phyloP scores from a whole-genome alignment of 2,113 vertebrate genomes.

The Chauna torquata region DNA sequence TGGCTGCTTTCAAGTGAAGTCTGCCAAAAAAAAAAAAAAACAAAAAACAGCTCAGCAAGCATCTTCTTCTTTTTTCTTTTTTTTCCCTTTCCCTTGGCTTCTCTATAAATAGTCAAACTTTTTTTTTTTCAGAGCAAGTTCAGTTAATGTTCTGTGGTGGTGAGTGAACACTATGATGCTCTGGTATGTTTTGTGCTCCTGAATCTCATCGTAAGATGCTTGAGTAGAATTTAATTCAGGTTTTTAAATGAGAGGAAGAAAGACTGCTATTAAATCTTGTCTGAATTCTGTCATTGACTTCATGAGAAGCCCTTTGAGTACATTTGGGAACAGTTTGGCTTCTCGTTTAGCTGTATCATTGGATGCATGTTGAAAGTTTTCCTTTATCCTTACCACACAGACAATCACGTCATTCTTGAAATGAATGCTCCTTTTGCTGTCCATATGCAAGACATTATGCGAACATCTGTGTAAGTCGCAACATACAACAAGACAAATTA shows the following conservation, averaged over 20 bases:
- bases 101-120: constrained; percentile 58
- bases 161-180: constrained; percentile 31
- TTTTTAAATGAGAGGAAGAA: constrained; percentile 20
- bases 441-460: constrained; percentile 67
- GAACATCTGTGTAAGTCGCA: constrained; percentile 67
- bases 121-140: constrained; percentile 47
- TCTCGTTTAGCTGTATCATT: constrained; percentile 24
- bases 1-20: constrained; percentile 27
- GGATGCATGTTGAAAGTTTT: constrained; percentile 32
- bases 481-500: constrained; percentile 50
- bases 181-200: not conserved
- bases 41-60: not conserved
- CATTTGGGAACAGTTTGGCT: constrained; percentile 17
- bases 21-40: constrained; percentile 29
- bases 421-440: constrained; percentile 60
- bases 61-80: not conserved
- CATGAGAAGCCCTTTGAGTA: not conserved
- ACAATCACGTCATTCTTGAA: constrained; percentile 60
- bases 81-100: not conserved
- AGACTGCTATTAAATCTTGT: not conserved
- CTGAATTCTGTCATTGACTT: constrained; percentile 30
- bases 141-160: constrained; percentile 46
- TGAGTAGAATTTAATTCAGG: constrained; percentile 17
- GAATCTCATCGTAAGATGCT: not conserved
- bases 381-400: constrained; percentile 7